phyloP scores from a whole-genome alignment of 1,140 invertebrate genomes.

The Oncopodura yosiiana region DNA sequence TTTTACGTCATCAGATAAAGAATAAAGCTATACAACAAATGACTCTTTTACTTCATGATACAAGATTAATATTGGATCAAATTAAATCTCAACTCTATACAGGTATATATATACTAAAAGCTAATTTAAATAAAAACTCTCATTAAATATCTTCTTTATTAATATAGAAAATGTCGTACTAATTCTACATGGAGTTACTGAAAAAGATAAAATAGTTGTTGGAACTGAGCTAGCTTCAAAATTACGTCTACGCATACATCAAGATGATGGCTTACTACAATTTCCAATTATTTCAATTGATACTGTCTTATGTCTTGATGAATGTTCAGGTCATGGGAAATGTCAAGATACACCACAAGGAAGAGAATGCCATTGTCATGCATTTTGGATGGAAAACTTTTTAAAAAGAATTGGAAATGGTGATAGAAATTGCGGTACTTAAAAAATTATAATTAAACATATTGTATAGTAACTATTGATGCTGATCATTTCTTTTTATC shows the following conservation, averaged over 20 bases:
- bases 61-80: conserved; percentile 23
- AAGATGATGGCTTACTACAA: conserved; percentile 61
- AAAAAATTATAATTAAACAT: conserved; percentile 27
- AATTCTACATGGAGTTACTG: conserved; percentile 27
- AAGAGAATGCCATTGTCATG: conserved; percentile 75
- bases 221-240: conserved; percentile 51
- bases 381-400: conserved; percentile 88
- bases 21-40: conserved; percentile 53
- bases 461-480: neutral
- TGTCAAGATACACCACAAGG: conserved; percentile 65
- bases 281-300: conserved; percentile 63
- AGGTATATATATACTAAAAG: conserved; percentile 24
- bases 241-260: conserved; percentile 55
- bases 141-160: conserved; percentile 1
- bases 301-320: conserved; percentile 78
- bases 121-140: neutral
- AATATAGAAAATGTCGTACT: conserved; percentile 39
- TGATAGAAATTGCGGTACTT: conserved; percentile 66
- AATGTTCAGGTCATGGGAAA: conserved; percentile 61
- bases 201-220: conserved; percentile 38
- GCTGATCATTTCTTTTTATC: conserved; percentile 7
- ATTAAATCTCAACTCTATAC: conserved; percentile 28
- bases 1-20: conserved; percentile 62
- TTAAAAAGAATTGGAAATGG: conserved; percentile 52
- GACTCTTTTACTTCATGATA: conserved; percentile 57